Conservation (phyloP, 2,797 vertebrate species). For the Trachops cirrhosus region DNA sequence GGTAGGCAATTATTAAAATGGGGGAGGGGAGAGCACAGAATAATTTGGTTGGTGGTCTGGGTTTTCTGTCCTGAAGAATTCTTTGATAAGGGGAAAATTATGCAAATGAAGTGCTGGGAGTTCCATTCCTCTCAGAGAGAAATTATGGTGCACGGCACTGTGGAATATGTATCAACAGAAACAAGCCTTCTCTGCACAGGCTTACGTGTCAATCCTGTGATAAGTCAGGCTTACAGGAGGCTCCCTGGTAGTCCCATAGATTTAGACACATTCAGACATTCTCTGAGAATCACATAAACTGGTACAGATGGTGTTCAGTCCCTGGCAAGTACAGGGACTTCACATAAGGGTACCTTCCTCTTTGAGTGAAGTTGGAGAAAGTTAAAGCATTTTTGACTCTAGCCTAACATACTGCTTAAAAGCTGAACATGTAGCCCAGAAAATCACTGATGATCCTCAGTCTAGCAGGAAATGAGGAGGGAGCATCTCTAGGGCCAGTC, state of each 20-base stretch:
- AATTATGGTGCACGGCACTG: not conserved
- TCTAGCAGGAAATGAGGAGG: not conserved
- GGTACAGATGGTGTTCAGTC: not conserved
- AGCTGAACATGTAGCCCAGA: not conserved
- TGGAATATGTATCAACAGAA: not conserved
- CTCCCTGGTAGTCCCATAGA: not conserved
- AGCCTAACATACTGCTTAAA: not conserved
- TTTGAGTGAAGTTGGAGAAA: not conserved
- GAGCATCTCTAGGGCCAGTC: not conserved
- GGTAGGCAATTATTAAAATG: not conserved
- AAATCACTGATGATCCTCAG: not conserved
- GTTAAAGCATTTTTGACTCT: not conserved
- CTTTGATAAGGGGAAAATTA: not conserved
- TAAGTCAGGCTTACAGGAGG: not conserved
- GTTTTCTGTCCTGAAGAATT: not conserved
- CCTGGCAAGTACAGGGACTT: not conserved
- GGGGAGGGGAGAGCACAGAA: not conserved
- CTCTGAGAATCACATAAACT: slow-evolving; percentile 13
- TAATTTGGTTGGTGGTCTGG: not conserved
- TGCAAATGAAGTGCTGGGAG: not conserved
- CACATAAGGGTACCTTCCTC: not conserved
- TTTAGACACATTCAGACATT: not conserved
- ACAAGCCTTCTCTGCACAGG: not conserved
- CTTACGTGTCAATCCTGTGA: not conserved
- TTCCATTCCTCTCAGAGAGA: not conserved